Evolutionary conservation across 2,797 vertebrate species (phyloP).

Genomic region (Tadarida brasiliensis): DNA sequence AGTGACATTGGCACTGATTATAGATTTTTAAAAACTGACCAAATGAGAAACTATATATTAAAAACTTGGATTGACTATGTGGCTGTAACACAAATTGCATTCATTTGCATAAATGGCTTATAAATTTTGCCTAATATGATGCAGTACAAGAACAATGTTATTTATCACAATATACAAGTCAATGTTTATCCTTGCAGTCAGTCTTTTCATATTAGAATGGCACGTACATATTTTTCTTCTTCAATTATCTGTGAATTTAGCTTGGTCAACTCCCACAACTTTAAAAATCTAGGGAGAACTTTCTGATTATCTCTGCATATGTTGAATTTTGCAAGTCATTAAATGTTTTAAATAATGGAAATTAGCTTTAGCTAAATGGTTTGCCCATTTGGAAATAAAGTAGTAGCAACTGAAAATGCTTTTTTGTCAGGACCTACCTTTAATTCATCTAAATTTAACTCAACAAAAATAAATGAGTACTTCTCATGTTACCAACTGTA

Average conservation of each 20-base stretch:
- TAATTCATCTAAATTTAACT: not conserved
- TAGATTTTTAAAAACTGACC: not conserved
- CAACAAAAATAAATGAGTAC: not conserved
- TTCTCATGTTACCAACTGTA: not conserved
- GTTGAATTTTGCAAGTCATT: not conserved
- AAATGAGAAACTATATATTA: not conserved
- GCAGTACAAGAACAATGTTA: not conserved
- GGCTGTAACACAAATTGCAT: not conserved
- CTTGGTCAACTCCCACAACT: constrained; percentile 9
- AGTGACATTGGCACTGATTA: not conserved
- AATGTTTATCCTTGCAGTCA: not conserved
- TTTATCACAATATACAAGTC: not conserved
- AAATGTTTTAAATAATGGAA: not conserved
- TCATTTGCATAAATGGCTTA: not conserved
- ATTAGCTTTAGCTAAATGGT: not conserved
- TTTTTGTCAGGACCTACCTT: not conserved
- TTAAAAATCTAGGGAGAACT: constrained; percentile 8
- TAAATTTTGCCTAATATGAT: not conserved
- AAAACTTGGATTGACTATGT: not conserved
- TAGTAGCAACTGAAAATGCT: not conserved
- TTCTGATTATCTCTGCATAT: not conserved
- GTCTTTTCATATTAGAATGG: not conserved
- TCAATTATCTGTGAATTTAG: not conserved
- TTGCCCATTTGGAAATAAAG: not conserved
- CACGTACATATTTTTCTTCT: not conserved